Evolutionary conservation across 2,113 vertebrate genomes (phyloP).

Genomic region (Smithornis capensis): DNA sequence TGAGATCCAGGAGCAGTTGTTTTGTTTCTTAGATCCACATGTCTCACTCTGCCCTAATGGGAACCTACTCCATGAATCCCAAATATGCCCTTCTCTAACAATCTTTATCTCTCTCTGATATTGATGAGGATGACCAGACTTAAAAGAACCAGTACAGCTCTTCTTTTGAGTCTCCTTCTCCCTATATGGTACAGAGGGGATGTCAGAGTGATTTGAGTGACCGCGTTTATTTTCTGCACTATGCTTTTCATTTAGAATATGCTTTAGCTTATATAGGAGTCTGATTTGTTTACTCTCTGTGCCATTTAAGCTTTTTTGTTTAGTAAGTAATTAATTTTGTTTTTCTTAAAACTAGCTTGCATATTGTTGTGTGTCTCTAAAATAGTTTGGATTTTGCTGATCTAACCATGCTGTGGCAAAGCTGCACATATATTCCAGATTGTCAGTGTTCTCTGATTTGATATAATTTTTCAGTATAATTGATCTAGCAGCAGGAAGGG

Average conservation of each 20-base stretch:
- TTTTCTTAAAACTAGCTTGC: background rate
- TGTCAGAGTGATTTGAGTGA: background rate
- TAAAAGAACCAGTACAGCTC: background rate
- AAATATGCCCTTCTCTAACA: background rate
- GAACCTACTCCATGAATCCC: accelerated
- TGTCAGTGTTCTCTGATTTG: background rate
- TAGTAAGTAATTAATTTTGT: background rate
- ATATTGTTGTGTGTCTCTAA: background rate
- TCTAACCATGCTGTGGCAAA: background rate
- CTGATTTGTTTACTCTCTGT: background rate
- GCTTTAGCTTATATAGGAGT: background rate
- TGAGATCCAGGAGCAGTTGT: background rate
- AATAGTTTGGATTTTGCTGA: background rate
- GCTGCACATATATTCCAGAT: background rate
- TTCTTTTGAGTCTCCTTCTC: background rate
- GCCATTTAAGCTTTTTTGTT: background rate
- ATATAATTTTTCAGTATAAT: background rate
- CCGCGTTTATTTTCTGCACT: background rate
- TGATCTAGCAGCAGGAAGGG: background rate
- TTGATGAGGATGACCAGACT: background rate
- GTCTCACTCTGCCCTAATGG: background rate
- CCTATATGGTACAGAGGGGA: background rate
- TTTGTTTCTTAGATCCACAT: background rate
- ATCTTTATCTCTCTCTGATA: background rate
- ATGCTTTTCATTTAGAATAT: accelerated